phyloP scores from a whole-genome alignment of 2,797 vertebrate species.

The Urophycis tenuis region DNA sequence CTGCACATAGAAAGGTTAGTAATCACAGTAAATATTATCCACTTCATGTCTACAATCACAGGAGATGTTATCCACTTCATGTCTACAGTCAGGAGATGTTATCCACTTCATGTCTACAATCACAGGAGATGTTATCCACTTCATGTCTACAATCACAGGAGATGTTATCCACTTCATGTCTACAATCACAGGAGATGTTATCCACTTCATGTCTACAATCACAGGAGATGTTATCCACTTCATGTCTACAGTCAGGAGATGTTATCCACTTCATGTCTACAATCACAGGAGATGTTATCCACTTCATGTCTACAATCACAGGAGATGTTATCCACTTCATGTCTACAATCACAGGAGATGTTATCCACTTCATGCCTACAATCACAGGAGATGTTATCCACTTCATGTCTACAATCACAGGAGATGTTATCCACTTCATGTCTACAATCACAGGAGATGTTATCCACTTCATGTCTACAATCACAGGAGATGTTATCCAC shows the following conservation, averaged over 20 bases:
- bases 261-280: neutral
- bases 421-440: neutral
- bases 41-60: neutral
- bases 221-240: too few species aligned
- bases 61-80: neutral
- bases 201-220: too few species aligned
- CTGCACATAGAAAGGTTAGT: neutral
- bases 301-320: too few species aligned
- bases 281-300: too few species aligned
- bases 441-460: neutral
- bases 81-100: neutral
- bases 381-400: too few species aligned
- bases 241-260: neutral
- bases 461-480: conserved; percentile 17
- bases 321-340: too few species aligned
- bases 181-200: too few species aligned
- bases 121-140: neutral
- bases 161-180: too few species aligned
- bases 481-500: too few species aligned
- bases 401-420: neutral
- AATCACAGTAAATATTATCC: neutral
- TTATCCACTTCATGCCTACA: too few species aligned
- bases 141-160: too few species aligned
- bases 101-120: neutral
- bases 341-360: too few species aligned